phyloP scores from a whole-genome alignment of 2,888 invertebrate species.

The Eupeodes latifasciatus region DNA sequence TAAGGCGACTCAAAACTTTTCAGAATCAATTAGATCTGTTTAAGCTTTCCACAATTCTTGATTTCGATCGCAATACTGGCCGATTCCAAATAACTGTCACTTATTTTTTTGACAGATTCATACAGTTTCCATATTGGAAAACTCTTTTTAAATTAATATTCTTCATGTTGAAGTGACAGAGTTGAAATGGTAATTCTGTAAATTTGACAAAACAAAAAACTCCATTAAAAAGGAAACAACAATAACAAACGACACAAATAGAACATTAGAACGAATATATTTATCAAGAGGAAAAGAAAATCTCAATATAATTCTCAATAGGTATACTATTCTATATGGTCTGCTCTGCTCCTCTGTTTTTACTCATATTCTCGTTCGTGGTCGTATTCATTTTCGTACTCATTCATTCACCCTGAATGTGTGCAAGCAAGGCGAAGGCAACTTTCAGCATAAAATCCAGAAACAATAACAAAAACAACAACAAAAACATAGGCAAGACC shows the following conservation, averaged over 20 bases:
- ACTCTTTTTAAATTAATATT: too few relatives aligned
- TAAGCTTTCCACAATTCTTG: too few relatives aligned
- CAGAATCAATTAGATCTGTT: too few relatives aligned
- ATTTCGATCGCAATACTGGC: too few relatives aligned
- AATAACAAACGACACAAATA: constrained; percentile 60
- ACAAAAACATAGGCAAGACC: constrained; percentile 77
- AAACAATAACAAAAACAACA: constrained; percentile 51
- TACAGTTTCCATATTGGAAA: too few relatives aligned
- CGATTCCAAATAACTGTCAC: too few relatives aligned
- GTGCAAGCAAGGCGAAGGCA: constrained; percentile 40
- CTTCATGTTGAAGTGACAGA: too few relatives aligned
- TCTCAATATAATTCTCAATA: constrained; percentile 20
- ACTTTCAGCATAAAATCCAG: constrained; percentile 50
- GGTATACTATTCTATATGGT: too few relatives aligned
- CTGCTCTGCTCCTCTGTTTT: background rate
- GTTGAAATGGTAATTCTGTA: constrained; percentile 46
- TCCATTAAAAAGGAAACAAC: constrained; percentile 54
- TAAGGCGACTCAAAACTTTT: too few relatives aligned
- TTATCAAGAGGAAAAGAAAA: constrained; percentile 59
- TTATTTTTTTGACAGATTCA: too few relatives aligned
- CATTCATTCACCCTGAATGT: constrained; percentile 61
- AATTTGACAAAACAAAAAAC: background rate
- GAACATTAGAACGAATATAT: constrained; percentile 65
- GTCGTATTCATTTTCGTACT: constrained; percentile 22
- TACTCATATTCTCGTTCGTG: background rate